Evolutionary conservation across 2,888 invertebrate species (phyloP), one percentile per base, ranked within the genome.

Genomic region (Busseola fusca): DNA sequence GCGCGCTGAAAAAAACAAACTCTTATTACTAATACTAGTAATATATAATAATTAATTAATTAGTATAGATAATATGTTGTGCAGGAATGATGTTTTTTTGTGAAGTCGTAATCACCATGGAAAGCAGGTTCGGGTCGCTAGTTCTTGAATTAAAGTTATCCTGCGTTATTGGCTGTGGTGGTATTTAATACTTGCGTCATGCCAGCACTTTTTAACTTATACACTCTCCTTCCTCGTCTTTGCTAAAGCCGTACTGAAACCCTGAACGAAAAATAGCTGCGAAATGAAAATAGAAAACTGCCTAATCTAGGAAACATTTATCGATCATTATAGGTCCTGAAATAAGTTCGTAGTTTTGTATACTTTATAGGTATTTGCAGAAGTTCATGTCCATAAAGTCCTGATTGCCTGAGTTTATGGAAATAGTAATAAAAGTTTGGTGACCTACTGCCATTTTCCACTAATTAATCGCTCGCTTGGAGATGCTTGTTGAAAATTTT

Each of bases 121-220:
- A 1, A 45, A 45, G 42, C 42, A 16, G 5, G 42, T 16, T 16
- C 42, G 42, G 21, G 21, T 21, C 45, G 45, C 10, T 48, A 21
- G 48, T 25, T 52, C n/a, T 52, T 37, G 3, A 1, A 14, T 30
- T 52, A 30, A 52, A 58, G 14, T 5, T n/a, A 21, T 25, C 48
- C n/a, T 60, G n/a, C 14, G 30, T 45, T 69, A 62, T 69, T 69
- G 42, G 52, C 14, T 45, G 37, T 58, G 30, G 21, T 54, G 77
- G 25, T 63, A 58, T 62, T 74, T 76, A 68, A 76, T 76, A 76
- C 16, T 21, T 12, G 27, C 56, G n/a, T n/a, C 27, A 27, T 57
- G 27, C 48, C 48, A 30, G 45, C n/a, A 30, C 37, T 63, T 74
- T 68, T 54, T 52, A 52, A 58, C 9, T 5, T 40, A 40, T 18